These are phyloP conservation scores for Tiphia femorata DNA, from an alignment of 2,888 invertebrate species.

Conservation along the genomic window DNA sequence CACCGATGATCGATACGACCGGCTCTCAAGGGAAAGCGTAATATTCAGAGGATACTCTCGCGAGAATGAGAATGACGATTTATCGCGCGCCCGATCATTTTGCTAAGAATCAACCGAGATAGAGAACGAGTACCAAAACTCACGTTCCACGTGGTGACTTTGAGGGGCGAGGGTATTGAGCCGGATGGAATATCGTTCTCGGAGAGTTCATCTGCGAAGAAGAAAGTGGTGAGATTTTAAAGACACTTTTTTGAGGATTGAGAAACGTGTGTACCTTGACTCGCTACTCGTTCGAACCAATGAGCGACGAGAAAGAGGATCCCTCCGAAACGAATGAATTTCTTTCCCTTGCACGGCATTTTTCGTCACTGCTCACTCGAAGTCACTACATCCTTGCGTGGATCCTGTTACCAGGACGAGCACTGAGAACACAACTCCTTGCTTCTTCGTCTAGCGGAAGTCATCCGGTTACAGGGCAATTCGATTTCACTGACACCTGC, in stretches of 20 bases:
- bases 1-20: constrained; percentile 16
- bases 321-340: too few relatives aligned
- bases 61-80: neutral
- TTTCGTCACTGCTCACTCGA: neutral
- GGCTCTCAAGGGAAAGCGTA: too few relatives aligned
- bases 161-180: constrained; percentile 37
- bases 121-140: too few relatives aligned
- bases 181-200: too few relatives aligned
- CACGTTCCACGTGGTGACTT: constrained; percentile 46
- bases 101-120: neutral
- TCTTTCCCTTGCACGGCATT: neutral
- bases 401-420: too few relatives aligned
- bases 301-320: too few relatives aligned
- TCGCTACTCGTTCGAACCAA: too few relatives aligned
- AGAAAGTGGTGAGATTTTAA: too few relatives aligned
- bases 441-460: neutral
- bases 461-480: neutral
- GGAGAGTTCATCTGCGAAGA: too few relatives aligned
- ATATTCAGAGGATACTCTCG: too few relatives aligned
- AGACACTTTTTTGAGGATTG: too few relatives aligned
- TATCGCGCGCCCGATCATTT: neutral
- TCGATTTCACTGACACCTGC: neutral
- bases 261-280: too few relatives aligned
- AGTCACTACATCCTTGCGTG: neutral
- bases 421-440: neutral